Conservation (phyloP, 2,797 vertebrate species). For the Eupleurogrammus muticus region DNA sequence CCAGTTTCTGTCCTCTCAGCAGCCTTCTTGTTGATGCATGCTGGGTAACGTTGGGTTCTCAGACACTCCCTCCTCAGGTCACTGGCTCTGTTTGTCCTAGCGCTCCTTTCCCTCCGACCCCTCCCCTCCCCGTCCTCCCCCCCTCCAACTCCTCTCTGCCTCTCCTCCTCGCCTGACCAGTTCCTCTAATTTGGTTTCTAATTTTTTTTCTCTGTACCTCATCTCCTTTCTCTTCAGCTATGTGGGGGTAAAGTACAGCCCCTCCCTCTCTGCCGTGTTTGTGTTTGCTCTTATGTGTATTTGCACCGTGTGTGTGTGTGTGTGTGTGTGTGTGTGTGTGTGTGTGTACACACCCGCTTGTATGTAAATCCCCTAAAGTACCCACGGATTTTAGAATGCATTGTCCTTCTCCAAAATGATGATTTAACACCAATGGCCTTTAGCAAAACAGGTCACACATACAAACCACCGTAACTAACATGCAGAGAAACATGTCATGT, state of each 20-base stretch:
- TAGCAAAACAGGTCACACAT: conserved; percentile 50
- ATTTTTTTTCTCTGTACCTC: conserved; percentile 71
- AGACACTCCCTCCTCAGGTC: conserved; percentile 79
- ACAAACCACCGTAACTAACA: conserved; percentile 21
- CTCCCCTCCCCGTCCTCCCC: conserved; percentile 21
- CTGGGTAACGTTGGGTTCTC: conserved; percentile 61
- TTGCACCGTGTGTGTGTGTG: conserved; percentile 1
- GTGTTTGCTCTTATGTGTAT: conserved; percentile 50
- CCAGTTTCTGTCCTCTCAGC: conserved; percentile 77
- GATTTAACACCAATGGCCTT: conserved; percentile 64
- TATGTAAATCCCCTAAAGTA: conserved; percentile 70
- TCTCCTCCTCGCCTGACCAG: conserved; percentile 77
- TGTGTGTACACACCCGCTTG: conserved; percentile 1
- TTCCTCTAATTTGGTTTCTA: conserved; percentile 84
- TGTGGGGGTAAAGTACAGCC: conserved; percentile 69
- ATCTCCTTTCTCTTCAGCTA: conserved; percentile 68
- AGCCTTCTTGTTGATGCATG: conserved; percentile 76
- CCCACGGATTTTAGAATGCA: conserved; percentile 43
- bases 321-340: conserved; percentile 11
- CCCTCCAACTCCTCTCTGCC: conserved; percentile 59
- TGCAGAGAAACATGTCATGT: conserved; percentile 33
- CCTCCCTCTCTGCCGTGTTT: conserved; percentile 62
- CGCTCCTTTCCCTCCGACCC: conserved; percentile 60
- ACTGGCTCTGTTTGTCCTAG: conserved; percentile 74
- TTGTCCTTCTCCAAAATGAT: conserved; percentile 51